phyloP scores from a whole-genome alignment of 2,797 vertebrate genomes.

The Gadopsis marmoratus region DNA sequence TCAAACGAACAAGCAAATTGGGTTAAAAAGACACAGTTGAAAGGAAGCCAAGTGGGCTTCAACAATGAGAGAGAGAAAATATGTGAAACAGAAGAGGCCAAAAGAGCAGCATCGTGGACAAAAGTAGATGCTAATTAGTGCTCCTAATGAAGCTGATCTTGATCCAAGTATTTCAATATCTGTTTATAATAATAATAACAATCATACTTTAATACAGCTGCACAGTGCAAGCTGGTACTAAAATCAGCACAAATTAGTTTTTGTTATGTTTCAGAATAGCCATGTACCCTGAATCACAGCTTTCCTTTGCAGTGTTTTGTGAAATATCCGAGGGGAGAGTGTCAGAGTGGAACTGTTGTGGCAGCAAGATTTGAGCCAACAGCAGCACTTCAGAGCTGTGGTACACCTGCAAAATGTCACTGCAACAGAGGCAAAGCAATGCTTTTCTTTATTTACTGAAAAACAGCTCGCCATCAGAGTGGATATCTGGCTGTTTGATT shows the following conservation, averaged over 20 bases:
- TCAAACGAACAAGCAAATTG: conserved; percentile 50
- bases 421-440: neutral
- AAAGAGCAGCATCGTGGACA: conserved; percentile 2
- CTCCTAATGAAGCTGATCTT: conserved; percentile 5
- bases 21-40: conserved; percentile 45
- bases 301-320: neutral
- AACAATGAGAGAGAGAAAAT: conserved; percentile 16
- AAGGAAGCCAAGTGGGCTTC: conserved; percentile 34
- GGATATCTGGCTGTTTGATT: neutral
- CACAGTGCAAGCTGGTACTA: neutral
- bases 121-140: neutral
- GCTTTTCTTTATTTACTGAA: neutral
- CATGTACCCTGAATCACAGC: neutral
- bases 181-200: neutral
- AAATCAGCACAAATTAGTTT: neutral
- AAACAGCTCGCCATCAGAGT: conserved; percentile 6
- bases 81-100: conserved; percentile 3
- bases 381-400: conserved; percentile 6
- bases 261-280: neutral
- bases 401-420: conserved; percentile 3
- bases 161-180: conserved; percentile 1
- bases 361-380: neutral
- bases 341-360: neutral
- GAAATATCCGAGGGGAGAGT: neutral
- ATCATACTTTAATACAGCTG: neutral